phyloP scores from a whole-genome alignment of 2,888 invertebrate genomes.

The Drosophila ustulata region DNA sequence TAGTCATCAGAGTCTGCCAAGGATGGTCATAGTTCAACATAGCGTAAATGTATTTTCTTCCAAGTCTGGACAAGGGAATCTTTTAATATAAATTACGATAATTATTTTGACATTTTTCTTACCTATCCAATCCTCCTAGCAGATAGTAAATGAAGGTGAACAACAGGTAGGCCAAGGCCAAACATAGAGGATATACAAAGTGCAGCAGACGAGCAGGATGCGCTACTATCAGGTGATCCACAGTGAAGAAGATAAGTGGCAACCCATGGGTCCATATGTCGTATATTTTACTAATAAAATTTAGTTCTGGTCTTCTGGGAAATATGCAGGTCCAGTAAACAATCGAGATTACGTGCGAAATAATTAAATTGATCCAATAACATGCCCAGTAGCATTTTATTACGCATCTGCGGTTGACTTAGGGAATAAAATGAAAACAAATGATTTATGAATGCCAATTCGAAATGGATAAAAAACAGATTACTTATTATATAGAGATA shows the following conservation, averaged over 20 bases:
- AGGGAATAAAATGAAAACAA: too few relatives aligned
- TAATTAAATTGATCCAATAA: conserved; percentile 42
- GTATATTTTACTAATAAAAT: not conserved
- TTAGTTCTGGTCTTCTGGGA: conserved; percentile 6
- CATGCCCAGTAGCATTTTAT: conserved; percentile 47
- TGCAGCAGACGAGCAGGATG: conserved; percentile 55
- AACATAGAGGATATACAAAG: conserved; percentile 47
- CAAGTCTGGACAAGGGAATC: conserved; percentile 26
- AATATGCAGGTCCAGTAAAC: conserved; percentile 47
- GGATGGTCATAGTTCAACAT: conserved; percentile 35
- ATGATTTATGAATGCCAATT: too few relatives aligned
- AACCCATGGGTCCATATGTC: conserved; percentile 47
- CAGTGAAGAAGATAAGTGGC: conserved; percentile 28
- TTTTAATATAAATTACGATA: too few relatives aligned
- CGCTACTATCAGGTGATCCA: conserved; percentile 60
- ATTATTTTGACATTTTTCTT: not conserved
- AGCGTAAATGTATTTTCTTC: conserved; percentile 32
- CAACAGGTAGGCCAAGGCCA: conserved; percentile 9
- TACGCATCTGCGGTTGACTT: not conserved
- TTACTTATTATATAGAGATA: too few relatives aligned
- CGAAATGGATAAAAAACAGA: too few relatives aligned
- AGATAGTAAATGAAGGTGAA: conserved; percentile 33
- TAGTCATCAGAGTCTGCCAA: rapidly evolving
- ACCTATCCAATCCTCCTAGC: conserved; percentile 41
- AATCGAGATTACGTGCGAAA: not conserved